phyloP scores from a whole-genome alignment of 1,140 invertebrate genomes.

The Eriocheir sinensis region DNA sequence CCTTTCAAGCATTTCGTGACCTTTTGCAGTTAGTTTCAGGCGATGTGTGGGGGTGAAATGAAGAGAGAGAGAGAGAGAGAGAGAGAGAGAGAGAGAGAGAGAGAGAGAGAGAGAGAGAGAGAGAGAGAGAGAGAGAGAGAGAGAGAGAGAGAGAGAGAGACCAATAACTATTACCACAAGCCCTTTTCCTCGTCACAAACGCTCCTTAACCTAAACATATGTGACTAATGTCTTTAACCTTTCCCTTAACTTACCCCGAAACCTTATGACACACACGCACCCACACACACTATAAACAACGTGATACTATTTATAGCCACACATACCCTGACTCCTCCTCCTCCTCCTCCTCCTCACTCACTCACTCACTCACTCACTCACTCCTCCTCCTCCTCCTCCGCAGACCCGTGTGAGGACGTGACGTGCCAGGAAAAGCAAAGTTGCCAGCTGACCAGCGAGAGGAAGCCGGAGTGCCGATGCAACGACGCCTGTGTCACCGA shows the following conservation, averaged over 20 bases:
- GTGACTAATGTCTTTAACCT: not conserved
- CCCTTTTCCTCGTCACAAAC: too few relatives aligned
- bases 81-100: conserved; percentile 5
- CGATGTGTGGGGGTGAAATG: not conserved
- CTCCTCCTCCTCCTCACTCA: not conserved
- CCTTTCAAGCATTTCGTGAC: not conserved
- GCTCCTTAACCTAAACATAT: not conserved
- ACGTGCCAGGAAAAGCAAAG: conserved; percentile 90
- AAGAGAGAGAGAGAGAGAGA: not conserved
- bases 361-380: conserved; percentile 27
- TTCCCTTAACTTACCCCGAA: not conserved
- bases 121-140: conserved; percentile 57
- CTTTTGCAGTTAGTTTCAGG: not conserved
- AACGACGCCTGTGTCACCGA: conserved; percentile 84
- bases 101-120: conserved; percentile 49
- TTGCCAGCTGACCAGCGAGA: conserved; percentile 90
- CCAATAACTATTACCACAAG: too few relatives aligned
- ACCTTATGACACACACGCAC: not conserved
- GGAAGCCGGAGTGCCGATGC: conserved; percentile 87
- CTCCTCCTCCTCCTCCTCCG: not conserved
- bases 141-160: conserved; percentile 56
- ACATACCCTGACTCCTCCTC: not conserved
- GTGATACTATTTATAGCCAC: not conserved
- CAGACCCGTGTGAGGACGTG: conserved; percentile 91
- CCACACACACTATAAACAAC: conserved; percentile 18